Evolutionary conservation across 2,113 vertebrate species (phyloP).

Genomic region (Heptranchias perlo): DNA sequence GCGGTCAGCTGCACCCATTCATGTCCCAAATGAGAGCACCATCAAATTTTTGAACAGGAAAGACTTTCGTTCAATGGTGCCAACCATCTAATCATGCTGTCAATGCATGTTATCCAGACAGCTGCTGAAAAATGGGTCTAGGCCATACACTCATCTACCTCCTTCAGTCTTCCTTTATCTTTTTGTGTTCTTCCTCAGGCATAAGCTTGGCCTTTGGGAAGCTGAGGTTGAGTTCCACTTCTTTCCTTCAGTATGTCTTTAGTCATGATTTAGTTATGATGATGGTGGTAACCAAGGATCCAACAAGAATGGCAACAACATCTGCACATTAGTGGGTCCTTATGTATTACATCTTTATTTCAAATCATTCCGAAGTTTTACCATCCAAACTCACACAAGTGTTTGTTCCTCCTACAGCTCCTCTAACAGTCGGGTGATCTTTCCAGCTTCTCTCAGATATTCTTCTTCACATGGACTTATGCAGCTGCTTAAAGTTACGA

Average conservation of each 20-base stretch:
- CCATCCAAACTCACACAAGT: too few species aligned
- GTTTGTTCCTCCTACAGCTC: too few species aligned
- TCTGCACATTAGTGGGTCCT: too few species aligned
- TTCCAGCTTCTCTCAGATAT: too few species aligned
- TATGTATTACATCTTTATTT: too few species aligned
- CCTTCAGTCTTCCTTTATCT: not conserved
- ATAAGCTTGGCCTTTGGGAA: not conserved
- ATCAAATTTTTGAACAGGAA: not conserved
- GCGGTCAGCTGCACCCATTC: not conserved
- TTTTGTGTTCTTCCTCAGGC: not conserved
- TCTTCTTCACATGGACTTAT: too few species aligned
- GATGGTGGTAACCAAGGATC: not conserved
- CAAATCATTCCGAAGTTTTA: too few species aligned
- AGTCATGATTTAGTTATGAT: not conserved
- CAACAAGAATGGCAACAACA: not conserved
- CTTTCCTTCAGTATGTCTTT: not conserved
- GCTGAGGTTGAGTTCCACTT: not conserved
- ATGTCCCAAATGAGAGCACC: not conserved
- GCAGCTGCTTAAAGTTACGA: too few species aligned
- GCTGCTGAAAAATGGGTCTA: not conserved
- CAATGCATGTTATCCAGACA: not conserved
- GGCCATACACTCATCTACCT: not conserved
- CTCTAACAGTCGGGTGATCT: too few species aligned
- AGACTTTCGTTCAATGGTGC: not conserved
- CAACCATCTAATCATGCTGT: not conserved